Percentiles rank a stretch among this genome's conserved stretches.
phyloP scores from a whole-genome alignment of 1,140 invertebrate genomes.

The Drosophila busckii region DNA sequence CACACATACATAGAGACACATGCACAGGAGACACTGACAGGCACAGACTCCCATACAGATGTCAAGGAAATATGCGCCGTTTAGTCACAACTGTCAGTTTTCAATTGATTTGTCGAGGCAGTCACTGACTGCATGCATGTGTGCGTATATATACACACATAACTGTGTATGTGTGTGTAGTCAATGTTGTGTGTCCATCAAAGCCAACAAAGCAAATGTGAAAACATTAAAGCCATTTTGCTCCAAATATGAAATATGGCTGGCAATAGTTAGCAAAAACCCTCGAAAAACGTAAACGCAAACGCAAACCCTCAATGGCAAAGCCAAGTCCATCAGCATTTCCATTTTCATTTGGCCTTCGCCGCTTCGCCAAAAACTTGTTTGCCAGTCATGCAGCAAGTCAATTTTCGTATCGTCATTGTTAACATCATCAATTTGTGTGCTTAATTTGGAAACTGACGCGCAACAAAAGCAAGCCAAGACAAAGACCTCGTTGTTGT shows the following conservation, averaged over 20 bases:
- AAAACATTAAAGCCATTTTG: conserved; percentile 75
- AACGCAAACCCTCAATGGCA: too few relatives aligned
- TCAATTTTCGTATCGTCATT: conserved; percentile 71
- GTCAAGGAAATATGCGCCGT: conserved; percentile 75
- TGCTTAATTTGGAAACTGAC: conserved; percentile 76
- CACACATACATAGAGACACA: conserved; percentile 10
- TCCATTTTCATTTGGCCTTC: conserved; percentile 61
- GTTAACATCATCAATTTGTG: conserved; percentile 77
- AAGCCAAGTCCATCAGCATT: conserved; percentile 16
- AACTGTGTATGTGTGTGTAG: conserved; percentile 3
- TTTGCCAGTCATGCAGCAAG: conserved; percentile 64
- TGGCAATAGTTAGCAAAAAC: conserved; percentile 39
- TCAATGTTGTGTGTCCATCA: conserved; percentile 50
- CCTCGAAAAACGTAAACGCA: too few relatives aligned
- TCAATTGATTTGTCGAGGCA: conserved; percentile 76
- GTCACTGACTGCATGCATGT: conserved; percentile 23
- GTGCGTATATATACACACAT: too few relatives aligned
- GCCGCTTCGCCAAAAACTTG: conserved; percentile 61
- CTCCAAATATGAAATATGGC: conserved; percentile 48
- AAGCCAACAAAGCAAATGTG: conserved; percentile 76
- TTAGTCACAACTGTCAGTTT: conserved; percentile 76
- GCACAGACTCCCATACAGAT: conserved; percentile 61
- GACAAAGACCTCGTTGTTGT: conserved; percentile 2
- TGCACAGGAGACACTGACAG: conserved; percentile 22
- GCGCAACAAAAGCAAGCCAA: conserved; percentile 62